phyloP scores from a whole-genome alignment of 2,888 invertebrate species.

The Griposia aprilina region DNA sequence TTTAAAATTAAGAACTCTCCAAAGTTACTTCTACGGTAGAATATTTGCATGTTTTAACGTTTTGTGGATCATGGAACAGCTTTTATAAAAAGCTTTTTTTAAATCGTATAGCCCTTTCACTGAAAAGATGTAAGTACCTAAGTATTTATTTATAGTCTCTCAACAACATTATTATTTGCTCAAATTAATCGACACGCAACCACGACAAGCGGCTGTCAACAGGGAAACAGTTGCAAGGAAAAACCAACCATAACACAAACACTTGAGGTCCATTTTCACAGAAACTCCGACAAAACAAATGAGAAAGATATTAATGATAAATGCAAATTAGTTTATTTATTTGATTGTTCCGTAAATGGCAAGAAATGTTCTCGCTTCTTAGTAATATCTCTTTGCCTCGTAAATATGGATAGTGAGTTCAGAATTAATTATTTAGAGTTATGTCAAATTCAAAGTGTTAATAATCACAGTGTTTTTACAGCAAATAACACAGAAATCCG shows the following conservation, averaged over 20 bases:
- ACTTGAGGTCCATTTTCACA: not conserved
- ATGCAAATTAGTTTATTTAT: constrained; percentile 51
- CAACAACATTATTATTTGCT: constrained; percentile 34
- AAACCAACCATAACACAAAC: not conserved
- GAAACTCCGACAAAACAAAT: not conserved
- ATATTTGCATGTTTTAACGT: not conserved
- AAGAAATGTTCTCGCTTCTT: constrained; percentile 17
- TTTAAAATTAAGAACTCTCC: too few relatives aligned
- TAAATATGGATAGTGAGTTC: constrained; percentile 7
- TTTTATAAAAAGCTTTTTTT: not conserved
- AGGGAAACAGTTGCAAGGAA: not conserved
- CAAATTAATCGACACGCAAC: constrained; percentile 58
- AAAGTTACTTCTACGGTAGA: not conserved
- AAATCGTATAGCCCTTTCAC: constrained; percentile 5
- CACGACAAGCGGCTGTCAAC: constrained; percentile 35
- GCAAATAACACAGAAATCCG: not conserved
- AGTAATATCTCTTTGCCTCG: constrained; percentile 22
- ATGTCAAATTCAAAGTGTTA: not conserved
- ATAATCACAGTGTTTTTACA: not conserved
- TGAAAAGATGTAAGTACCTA: not conserved
- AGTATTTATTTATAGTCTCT: constrained; percentile 20
- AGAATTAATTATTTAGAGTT: not conserved
- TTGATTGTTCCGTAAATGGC: constrained; percentile 21
- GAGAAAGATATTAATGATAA: constrained; percentile 35
- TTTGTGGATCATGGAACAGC: not conserved